These are phyloP conservation scores for Luehdorfia chinensis DNA, from an alignment of 1,140 invertebrate species.

Conservation along the genomic window DNA sequence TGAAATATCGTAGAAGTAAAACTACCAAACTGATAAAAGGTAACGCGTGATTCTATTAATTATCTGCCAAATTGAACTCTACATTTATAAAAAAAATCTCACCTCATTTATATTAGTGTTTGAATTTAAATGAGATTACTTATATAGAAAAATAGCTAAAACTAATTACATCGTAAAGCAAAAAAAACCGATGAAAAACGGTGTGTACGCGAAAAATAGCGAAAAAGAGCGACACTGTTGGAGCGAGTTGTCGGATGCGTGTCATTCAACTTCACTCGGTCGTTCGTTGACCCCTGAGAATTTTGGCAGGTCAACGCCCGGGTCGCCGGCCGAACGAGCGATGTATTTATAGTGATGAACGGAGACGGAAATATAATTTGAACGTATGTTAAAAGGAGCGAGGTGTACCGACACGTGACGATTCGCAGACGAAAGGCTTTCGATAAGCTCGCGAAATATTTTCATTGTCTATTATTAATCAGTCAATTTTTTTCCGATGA, in stretches of 20 bases:
- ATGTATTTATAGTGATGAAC: constrained; percentile 33
- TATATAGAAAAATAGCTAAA: constrained; percentile 1
- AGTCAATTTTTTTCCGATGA: constrained; percentile 19
- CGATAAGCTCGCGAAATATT: constrained; percentile 35
- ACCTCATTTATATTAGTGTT: background rate
- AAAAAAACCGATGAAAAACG: constrained; percentile 1
- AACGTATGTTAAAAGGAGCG: constrained; percentile 20
- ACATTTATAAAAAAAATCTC: too few relatives aligned
- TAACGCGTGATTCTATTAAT: too few relatives aligned
- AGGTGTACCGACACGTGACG: constrained; percentile 30
- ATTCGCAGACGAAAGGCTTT: constrained; percentile 21
- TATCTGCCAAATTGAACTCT: too few relatives aligned
- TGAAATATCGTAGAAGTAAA: too few relatives aligned
- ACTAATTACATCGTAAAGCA: background rate
- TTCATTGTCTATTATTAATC: constrained; percentile 40
- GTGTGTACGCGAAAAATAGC: constrained; percentile 27
- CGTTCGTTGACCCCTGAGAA: constrained; percentile 47
- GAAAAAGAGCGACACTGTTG: constrained; percentile 21
- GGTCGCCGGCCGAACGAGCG: constrained; percentile 34
- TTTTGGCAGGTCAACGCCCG: constrained; percentile 48
- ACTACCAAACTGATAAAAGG: too few relatives aligned
- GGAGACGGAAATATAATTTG: constrained; percentile 24
- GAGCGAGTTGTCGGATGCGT: constrained; percentile 9
- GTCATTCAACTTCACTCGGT: constrained; percentile 38
- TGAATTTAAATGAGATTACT: constrained; percentile 1